phyloP scores from a whole-genome alignment of 37 sponge, comb jelly and placozoan genomes.

The Geodia barretti region DNA sequence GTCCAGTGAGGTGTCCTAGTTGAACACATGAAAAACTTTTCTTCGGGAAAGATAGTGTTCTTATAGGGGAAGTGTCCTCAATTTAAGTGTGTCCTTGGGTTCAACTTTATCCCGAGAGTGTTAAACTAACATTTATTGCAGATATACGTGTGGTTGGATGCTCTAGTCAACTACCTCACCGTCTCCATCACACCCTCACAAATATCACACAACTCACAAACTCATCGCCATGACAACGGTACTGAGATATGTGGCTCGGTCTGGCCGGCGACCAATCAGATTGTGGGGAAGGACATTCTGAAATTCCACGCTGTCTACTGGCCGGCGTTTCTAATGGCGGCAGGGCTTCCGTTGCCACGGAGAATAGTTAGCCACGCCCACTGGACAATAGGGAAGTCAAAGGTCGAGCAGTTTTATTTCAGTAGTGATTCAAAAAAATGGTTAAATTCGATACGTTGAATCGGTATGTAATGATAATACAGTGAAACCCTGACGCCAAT shows the following conservation, averaged over 20 bases:
- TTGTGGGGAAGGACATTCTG: constrained; percentile 77
- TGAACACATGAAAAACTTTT: too few relatives aligned
- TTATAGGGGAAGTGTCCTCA: too few relatives aligned
- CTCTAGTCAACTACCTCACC: constrained; percentile 89
- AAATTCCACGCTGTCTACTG: constrained; percentile 86
- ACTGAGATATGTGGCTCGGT: neutral
- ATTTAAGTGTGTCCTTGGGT: too few relatives aligned
- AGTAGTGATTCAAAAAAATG: too few relatives aligned
- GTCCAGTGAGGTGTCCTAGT: too few relatives aligned
- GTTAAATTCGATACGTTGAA: too few relatives aligned
- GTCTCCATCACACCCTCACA: constrained; percentile 67
- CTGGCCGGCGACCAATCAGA: constrained; percentile 83
- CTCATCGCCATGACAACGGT: too few relatives aligned
- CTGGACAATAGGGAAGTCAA: constrained; percentile 69
- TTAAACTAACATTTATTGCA: neutral
- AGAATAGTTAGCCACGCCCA: constrained; percentile 75
- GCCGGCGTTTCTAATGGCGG: constrained; percentile 90
- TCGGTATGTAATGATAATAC: too few relatives aligned
- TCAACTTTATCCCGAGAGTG: too few relatives aligned
- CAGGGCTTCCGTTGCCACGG: constrained; percentile 64
- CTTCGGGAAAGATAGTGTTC: too few relatives aligned
- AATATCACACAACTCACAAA: neutral
- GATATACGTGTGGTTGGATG: constrained; percentile 95
- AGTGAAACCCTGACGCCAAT: too few relatives aligned
- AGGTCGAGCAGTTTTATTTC: too few relatives aligned